Conservation (phyloP, 1,140 invertebrate species). For the Alviniconcha marisindica region DNA sequence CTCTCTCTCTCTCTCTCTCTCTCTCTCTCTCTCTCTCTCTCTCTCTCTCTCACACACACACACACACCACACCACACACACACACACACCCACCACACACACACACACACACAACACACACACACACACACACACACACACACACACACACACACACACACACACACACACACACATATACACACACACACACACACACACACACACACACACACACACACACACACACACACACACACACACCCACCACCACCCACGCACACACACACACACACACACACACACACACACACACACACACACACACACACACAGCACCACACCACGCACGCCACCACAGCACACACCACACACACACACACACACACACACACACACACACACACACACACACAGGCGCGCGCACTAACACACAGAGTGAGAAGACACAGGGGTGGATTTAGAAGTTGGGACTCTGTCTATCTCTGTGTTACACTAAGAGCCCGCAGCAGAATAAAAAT, state of each 20-base stretch:
- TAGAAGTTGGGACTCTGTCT: not conserved
- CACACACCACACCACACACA: not conserved
- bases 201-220: constrained; percentile 50
- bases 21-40: not conserved
- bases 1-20: no score
- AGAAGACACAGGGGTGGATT: not conserved
- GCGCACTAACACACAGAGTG: not conserved
- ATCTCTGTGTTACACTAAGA: no score
- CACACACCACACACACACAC: not conserved
- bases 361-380: not conserved
- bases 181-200: constrained; percentile 50
- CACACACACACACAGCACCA: constrained; percentile 7
- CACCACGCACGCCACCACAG: not conserved
- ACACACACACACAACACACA: constrained; percentile 47
- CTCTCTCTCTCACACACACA: not conserved
- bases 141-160: constrained; percentile 24
- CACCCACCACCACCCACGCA: not conserved
- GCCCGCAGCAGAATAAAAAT: no score
- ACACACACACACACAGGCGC: not conserved
- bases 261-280: not conserved
- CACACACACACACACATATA: constrained; percentile 44
- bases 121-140: constrained; percentile 22
- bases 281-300: no score
- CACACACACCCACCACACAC: constrained; percentile 38
- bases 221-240: constrained; percentile 33